Percentiles rank a stretch among this genome's conserved stretches.
These are phyloP conservation scores for Zaprionus ghesquierei DNA, from an alignment of 1,140 invertebrate genomes.

Conservation along the genomic window DNA sequence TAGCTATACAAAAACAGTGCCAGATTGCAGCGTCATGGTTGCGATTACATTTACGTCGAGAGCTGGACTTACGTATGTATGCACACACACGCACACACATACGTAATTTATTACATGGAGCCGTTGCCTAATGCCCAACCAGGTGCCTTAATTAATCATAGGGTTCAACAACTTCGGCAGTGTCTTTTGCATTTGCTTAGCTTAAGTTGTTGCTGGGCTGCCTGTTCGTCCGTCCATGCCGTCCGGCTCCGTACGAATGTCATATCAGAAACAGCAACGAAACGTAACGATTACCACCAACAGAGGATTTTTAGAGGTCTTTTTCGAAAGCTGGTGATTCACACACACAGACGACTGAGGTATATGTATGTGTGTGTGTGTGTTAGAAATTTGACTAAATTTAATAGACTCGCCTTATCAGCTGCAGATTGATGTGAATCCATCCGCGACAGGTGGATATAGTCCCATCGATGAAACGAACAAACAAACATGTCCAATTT, in stretches of 20 bases:
- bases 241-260: not conserved
- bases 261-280: constrained; percentile 6
- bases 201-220: not conserved
- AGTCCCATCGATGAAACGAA: not conserved
- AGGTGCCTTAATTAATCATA: not conserved
- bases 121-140: not conserved
- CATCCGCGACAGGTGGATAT: not conserved
- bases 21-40: constrained; percentile 11
- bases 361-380: not conserved
- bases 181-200: not conserved
- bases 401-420: not conserved
- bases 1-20: not conserved
- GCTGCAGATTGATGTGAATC: not conserved
- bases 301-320: constrained; percentile 37
- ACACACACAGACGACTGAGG: not conserved
- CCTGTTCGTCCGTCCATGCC: not conserved
- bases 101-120: not conserved
- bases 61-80: not conserved
- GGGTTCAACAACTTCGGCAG: not conserved
- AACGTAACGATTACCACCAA: constrained; percentile 21
- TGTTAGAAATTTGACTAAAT: not conserved
- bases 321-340: constrained; percentile 30
- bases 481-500: not conserved
- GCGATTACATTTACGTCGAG: constrained; percentile 12
- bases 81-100: not conserved